phyloP scores from a whole-genome alignment of 2,888 invertebrate genomes.

The Zonitis immaculata region DNA sequence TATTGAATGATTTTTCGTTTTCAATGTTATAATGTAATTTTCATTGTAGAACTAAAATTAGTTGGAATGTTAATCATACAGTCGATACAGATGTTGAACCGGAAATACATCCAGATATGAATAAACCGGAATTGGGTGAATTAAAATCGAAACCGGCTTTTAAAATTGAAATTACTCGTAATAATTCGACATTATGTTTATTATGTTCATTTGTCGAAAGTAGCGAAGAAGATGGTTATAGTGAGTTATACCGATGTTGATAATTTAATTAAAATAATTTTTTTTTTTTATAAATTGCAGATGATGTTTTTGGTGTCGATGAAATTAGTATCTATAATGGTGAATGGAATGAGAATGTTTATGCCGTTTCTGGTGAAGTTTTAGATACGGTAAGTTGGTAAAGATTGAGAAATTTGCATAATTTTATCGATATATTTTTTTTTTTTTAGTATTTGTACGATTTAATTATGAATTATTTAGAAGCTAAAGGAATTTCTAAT shows the following conservation, averaged over 20 bases:
- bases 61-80: constrained; percentile 91
- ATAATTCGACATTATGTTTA: constrained; percentile 73
- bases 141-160: constrained; percentile 91
- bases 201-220: constrained; percentile 75
- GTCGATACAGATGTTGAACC: constrained; percentile 78
- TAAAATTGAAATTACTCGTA: constrained; percentile 78
- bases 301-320: constrained; percentile 89
- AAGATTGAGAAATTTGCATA: too few species aligned
- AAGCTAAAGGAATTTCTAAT: constrained; percentile 92
- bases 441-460: constrained; percentile 84
- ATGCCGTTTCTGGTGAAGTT: constrained; percentile 89
- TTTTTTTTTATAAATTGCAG: constrained; percentile 51
- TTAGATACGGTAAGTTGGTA: constrained; percentile 79
- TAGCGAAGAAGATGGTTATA: constrained; percentile 66
- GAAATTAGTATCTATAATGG: constrained; percentile 87
- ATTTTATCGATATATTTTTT: constrained; percentile 2
- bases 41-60: constrained; percentile 63
- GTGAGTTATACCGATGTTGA: constrained; percentile 50
- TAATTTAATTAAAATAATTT: not conserved
- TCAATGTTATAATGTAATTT: not conserved
- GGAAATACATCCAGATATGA: constrained; percentile 56
- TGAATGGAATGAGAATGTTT: constrained; percentile 80
- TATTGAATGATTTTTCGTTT: too few species aligned
- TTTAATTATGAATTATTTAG: constrained; percentile 87
- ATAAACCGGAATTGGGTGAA: constrained; percentile 73